Evolutionary conservation across 2,113 vertebrate species (phyloP), one percentile per base, ranked within the genome.

Genomic region (Macaca nemestrina): DNA sequence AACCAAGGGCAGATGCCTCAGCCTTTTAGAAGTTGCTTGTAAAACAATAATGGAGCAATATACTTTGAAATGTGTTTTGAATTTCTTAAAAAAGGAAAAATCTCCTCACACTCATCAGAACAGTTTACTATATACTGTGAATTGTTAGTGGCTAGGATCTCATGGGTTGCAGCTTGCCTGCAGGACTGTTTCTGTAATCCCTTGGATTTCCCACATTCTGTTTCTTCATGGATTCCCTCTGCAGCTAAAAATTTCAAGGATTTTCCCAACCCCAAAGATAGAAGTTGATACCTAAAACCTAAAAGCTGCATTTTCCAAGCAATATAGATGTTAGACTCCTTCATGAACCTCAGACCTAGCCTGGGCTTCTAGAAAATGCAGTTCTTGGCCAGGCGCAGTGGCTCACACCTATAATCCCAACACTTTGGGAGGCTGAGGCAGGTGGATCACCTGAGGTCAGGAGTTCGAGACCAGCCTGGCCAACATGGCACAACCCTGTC

Each of bases 61-160:
- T 9, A 48, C 86, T 45, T 79, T n/a, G 6, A 81, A 86, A n/a
- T 70, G 40, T 64, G 55, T 20, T 81, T 94, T 78, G 50, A 87
- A 59, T 93, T 90, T 92, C 59, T 93, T 93, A 90, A 88, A 64
- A 90, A 78, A 87, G 27, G 22, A 8, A 88, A 83, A 80, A 73
- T 50, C 43, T 93, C n/a, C 75, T 40, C 70, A 64, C 12, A 32
- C 5, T 16, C 9, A 57, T 93, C 88, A 57, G 83, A 67, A 67
- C 35, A 80, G 76, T 30, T 84, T 79, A 73, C 22, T 73, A 27
- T 75, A 32, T 5, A 43, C 3, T 0, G 38, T 4, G 68, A 93
- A 92, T 23, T 61, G 32, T 75, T 0, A 59, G 52, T 57, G 23
- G 32, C 32, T 55, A 43, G 25, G 1, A 32, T 67, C 73, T n/a